Evolutionary conservation across 1,140 invertebrate species (phyloP), one percentile per base, ranked within the genome.

Genomic region (Saccostrea echinata): DNA sequence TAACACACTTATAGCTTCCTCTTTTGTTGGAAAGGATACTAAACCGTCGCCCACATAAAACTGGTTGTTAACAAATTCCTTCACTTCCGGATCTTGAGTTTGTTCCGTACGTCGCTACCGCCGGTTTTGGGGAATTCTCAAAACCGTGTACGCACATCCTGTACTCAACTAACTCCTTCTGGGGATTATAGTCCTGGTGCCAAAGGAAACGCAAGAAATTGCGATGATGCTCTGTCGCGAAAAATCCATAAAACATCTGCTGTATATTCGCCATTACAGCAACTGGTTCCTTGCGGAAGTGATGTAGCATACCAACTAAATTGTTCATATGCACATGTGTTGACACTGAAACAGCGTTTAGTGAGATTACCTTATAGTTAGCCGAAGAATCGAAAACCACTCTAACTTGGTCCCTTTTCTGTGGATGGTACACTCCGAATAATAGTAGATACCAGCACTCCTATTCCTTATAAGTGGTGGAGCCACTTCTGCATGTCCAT

Each of bases 371-470:
- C n/a, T 83, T 21, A 71, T 51, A 57, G 51, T 84, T 87, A 24
- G 82, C 82, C 0, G 64, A 76, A 0, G 61, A 89, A 30, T 89
- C 88, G 24, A 89, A 89, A 2, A 89, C 88, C 8, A n/a, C 83
- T 51, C 88, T 61, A 11, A 89, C 51, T 24, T 89, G 64, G 11
- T 85, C 33, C 3, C n/a, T 30, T 51, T 89, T 87, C 30, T 21
- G 76, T 27, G 43, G 18, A 57, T 89, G 84, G 71, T 84, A 87
- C 6, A 87, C 53, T 3, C 71, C 84, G 53, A 83, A 86, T 18
- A 84, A 30, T 3, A 64, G 33, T 9, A 89, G 61, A 33, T 92
- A 92, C 88, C 88, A 89, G n/a, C 21, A n/a, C 21, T 89, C 85
- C 21, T 68, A 18, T 21, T 24, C 27, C 24, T 6, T n/a, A 8